A percentile compares a stretch with the other conserved stretches of the same genome.
Evolutionary conservation across 2,113 vertebrate species (phyloP).

Genomic region (Carollia perspicillata): DNA sequence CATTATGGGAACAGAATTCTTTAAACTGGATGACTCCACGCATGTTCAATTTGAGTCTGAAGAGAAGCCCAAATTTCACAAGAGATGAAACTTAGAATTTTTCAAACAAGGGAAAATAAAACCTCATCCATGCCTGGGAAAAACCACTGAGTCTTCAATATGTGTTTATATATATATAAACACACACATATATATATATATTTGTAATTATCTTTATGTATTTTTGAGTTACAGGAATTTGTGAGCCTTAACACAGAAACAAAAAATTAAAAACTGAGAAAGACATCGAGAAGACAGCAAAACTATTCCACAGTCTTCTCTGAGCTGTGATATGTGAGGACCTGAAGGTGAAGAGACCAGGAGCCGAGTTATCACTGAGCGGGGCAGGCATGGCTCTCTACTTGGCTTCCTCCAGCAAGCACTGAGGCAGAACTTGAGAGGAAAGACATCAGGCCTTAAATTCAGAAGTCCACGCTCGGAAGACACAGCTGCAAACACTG

Average conservation of each 20-base stretch:
- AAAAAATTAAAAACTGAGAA: background rate
- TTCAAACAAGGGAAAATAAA: background rate
- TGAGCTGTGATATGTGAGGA: background rate
- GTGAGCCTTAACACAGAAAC: background rate
- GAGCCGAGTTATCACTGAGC: background rate
- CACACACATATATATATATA: too few species aligned
- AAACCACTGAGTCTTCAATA: background rate
- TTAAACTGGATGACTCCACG: slow-evolving; percentile 6
- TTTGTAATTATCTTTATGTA: background rate
- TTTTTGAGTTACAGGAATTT: background rate
- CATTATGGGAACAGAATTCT: slow-evolving; percentile 2
- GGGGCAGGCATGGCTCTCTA: background rate
- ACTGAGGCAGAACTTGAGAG: background rate
- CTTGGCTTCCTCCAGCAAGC: background rate
- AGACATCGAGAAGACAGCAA: background rate
- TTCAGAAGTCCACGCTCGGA: background rate
- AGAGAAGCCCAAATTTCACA: slow-evolving; percentile 41
- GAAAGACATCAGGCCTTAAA: background rate
- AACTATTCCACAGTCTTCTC: background rate
- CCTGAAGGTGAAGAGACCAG: background rate
- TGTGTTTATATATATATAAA: slow-evolving; percentile 13
- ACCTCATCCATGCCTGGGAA: background rate
- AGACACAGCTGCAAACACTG: background rate
- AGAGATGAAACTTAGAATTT: slow-evolving; percentile 11
- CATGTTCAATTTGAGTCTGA: background rate